phyloP scores from a whole-genome alignment of 2,797 vertebrate species.

The Dromococcyx pavoninus region DNA sequence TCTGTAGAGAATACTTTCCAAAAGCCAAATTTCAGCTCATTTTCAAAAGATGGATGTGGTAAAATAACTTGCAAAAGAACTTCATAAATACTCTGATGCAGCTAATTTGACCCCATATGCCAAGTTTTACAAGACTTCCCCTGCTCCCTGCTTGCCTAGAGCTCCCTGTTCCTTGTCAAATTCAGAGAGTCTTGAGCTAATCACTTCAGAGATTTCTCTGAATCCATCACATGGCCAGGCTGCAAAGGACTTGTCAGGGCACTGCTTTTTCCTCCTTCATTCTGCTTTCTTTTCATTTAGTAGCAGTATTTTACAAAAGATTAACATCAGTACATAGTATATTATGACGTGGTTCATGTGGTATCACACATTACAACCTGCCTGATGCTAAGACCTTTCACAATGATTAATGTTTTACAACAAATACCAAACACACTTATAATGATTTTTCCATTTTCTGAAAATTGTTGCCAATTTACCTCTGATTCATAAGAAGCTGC shows the following conservation, averaged over 20 bases:
- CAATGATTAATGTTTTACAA: conserved; percentile 63
- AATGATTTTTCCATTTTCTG: conserved; percentile 75
- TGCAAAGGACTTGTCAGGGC: conserved; percentile 29
- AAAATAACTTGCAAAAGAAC: neutral
- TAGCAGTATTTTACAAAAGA: conserved; percentile 52
- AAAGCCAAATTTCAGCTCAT: neutral
- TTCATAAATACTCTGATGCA: neutral
- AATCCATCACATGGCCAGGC: conserved; percentile 1
- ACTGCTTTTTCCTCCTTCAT: conserved; percentile 53
- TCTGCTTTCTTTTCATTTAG: conserved; percentile 63
- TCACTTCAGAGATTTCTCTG: conserved; percentile 27
- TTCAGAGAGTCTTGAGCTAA: neutral
- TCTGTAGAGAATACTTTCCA: neutral
- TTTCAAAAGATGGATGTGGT: neutral
- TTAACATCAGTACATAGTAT: conserved; percentile 74
- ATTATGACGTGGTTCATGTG: conserved; percentile 59
- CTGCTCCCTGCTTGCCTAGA: neutral
- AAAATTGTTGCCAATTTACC: conserved; percentile 70
- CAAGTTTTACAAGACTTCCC: neutral
- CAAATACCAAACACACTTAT: conserved; percentile 63
- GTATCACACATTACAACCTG: conserved; percentile 51
- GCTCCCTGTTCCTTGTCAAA: conserved; percentile 16
- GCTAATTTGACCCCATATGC: neutral
- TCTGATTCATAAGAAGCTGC: conserved; percentile 74
- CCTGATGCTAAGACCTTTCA: conserved; percentile 67